phyloP scores from a whole-genome alignment of 2,888 invertebrate species.

The Acanthoscelides obtectus region DNA sequence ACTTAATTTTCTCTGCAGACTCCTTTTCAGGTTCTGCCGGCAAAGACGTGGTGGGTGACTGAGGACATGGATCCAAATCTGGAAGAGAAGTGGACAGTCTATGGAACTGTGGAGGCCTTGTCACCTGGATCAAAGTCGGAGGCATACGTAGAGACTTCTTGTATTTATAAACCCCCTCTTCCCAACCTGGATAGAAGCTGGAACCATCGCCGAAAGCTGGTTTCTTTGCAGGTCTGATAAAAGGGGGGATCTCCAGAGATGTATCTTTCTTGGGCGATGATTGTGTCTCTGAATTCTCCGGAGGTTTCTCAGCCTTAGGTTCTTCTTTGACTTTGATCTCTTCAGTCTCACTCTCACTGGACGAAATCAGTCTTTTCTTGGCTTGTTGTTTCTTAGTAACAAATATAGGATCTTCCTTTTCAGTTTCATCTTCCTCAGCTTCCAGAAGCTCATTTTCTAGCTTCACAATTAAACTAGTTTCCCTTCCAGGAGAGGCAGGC shows the following conservation, averaged over 20 bases:
- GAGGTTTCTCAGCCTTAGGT: constrained; percentile 4
- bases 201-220: constrained; percentile 67
- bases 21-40: constrained; percentile 52
- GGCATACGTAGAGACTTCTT: constrained; percentile 81
- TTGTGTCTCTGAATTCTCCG: constrained; percentile 12
- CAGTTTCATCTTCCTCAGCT: constrained; percentile 11
- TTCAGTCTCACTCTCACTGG: constrained; percentile 47
- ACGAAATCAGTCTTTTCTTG: constrained; percentile 25
- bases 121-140: constrained; percentile 72
- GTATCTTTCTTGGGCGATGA: constrained; percentile 10
- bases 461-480: background rate
- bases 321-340: constrained; percentile 8
- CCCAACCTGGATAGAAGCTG: constrained; percentile 75
- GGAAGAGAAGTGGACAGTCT: constrained; percentile 71
- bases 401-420: constrained; percentile 19
- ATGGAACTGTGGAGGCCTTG: constrained; percentile 65
- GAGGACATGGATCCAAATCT: constrained; percentile 69
- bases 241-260: constrained; percentile 16
- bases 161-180: constrained; percentile 76
- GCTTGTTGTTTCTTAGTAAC: constrained; percentile 24
- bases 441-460: background rate
- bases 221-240: constrained; percentile 48
- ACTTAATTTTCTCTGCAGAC: constrained; percentile 25
- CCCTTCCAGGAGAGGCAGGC: background rate
- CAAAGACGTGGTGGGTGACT: constrained; percentile 64